Percentiles rank a stretch among this genome's conserved stretches.
Conservation (phyloP, 2,797 vertebrate genomes). For the Sebastes oblongus region DNA sequence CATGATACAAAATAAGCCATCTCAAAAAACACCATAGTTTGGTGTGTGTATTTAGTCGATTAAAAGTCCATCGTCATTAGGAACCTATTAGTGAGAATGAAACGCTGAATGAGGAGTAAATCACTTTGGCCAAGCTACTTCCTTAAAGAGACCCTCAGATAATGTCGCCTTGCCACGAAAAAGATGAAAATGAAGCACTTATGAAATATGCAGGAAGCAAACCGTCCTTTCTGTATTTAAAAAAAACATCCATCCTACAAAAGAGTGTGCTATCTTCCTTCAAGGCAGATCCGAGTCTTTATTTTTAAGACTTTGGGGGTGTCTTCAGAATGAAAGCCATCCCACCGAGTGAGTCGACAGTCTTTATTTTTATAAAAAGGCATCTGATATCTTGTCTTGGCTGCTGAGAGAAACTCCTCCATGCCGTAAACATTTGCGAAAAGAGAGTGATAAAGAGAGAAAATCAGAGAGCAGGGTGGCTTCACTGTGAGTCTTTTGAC, state of each 20-base stretch:
- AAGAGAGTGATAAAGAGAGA: slow-evolving; percentile 43
- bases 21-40: slow-evolving; percentile 45
- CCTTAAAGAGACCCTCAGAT: slow-evolving; percentile 58
- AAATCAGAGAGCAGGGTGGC: slow-evolving; percentile 11
- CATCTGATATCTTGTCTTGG: slow-evolving; percentile 69
- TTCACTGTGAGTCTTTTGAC: slow-evolving; percentile 40
- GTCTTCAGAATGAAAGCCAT: slow-evolving; percentile 50
- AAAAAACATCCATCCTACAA: slow-evolving; percentile 63
- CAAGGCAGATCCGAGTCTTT: slow-evolving; percentile 76
- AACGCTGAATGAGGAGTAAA: slow-evolving; percentile 39
- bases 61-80: slow-evolving; percentile 45
- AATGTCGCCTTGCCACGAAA: slow-evolving; percentile 56
- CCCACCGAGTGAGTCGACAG: slow-evolving; percentile 49
- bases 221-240: slow-evolving; percentile 56
- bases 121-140: slow-evolving; percentile 84
- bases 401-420: slow-evolving; percentile 56
- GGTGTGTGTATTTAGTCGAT: slow-evolving; percentile 40
- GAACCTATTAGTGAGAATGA: slow-evolving; percentile 33
- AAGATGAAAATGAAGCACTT: slow-evolving; percentile 60
- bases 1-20: slow-evolving; percentile 61
- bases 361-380: slow-evolving; percentile 58
- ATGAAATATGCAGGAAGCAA: slow-evolving; percentile 64
- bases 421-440: slow-evolving; percentile 71
- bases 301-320: slow-evolving; percentile 69
- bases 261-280: slow-evolving; percentile 78